A percentile compares a stretch with the other conserved stretches of the same genome.
phyloP scores from a whole-genome alignment of 2,888 invertebrate species.

The Cecidostiba fungosa region DNA sequence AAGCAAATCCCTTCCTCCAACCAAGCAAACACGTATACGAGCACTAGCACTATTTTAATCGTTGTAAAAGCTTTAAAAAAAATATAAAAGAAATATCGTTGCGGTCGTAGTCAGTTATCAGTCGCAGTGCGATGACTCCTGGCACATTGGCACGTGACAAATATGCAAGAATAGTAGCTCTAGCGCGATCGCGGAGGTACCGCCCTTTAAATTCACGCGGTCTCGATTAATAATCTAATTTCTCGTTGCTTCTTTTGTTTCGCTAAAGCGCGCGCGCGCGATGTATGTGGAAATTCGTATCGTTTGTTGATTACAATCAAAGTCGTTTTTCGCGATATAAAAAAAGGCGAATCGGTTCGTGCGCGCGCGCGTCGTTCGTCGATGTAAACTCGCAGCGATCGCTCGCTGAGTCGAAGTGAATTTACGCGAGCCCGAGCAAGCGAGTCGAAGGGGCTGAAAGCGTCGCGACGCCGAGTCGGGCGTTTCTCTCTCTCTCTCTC shows the following conservation, averaged over 20 bases:
- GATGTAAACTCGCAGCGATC: conserved; percentile 65
- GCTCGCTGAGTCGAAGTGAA: conserved; percentile 72
- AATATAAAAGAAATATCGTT: conserved; percentile 5
- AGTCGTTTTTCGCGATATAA: conserved; percentile 18
- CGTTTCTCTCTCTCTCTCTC: conserved; percentile 25
- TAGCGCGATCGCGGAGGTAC: conserved; percentile 17
- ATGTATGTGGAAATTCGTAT: neutral
- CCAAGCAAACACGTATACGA: conserved; percentile 18
- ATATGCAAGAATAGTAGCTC: conserved; percentile 57
- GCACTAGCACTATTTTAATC: conserved; percentile 27
- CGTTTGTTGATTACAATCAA: conserved; percentile 13
- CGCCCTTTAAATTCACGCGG: conserved; percentile 15
- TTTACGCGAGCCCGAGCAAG: conserved; percentile 31
- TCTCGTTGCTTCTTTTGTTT: neutral
- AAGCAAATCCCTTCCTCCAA: neutral
- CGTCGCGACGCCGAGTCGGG: conserved; percentile 30
- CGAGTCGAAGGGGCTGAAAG: conserved; percentile 9
- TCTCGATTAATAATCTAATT: conserved; percentile 22
- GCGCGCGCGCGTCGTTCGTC: conserved; percentile 64
- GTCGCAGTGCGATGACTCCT: conserved; percentile 23
- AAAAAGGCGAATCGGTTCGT: conserved; percentile 30
- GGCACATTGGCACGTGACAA: conserved; percentile 60
- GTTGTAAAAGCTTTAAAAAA: neutral
- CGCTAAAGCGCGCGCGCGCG: conserved; percentile 32
- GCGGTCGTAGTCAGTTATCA: conserved; percentile 16